phyloP scores from a whole-genome alignment of 2,888 invertebrate species.

The Phrixothrix hirtus region DNA sequence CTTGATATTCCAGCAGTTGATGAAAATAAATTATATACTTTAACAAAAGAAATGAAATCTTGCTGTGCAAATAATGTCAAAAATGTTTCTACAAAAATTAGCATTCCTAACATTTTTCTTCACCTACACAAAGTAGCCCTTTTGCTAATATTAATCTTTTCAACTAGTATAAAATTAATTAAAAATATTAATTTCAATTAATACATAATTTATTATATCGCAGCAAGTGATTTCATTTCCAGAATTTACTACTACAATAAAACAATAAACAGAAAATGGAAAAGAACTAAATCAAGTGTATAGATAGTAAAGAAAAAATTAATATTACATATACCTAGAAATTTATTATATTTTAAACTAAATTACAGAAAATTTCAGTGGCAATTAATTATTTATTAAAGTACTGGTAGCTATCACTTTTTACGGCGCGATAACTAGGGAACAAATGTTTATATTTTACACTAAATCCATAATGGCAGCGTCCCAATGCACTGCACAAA shows the following conservation, averaged over 20 bases:
- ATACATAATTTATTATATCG: no score
- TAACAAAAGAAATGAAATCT: slow-evolving; percentile 13
- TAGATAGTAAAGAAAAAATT: slow-evolving; percentile 33
- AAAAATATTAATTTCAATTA: no score
- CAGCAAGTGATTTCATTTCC: slow-evolving; percentile 18
- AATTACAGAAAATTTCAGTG: slow-evolving; percentile 48
- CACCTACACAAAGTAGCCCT: no score
- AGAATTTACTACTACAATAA: slow-evolving; percentile 3
- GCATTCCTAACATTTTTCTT: no score
- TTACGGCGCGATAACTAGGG: slow-evolving; percentile 35
- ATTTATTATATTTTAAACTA: slow-evolving; percentile 45
- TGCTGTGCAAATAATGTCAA: slow-evolving; percentile 1
- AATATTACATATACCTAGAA: slow-evolving; percentile 41
- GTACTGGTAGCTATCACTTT: slow-evolving; percentile 43
- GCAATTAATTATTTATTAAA: slow-evolving; percentile 47
- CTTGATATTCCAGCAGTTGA: neutral
- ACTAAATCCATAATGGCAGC: slow-evolving; percentile 29
- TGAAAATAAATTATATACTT: neutral
- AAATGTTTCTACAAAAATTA: no score
- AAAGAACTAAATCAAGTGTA: slow-evolving; percentile 13
- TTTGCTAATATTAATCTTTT: no score
- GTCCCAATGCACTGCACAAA: slow-evolving; percentile 30
- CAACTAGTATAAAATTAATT: no score
- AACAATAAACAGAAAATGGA: slow-evolving; percentile 6
- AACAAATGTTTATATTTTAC: slow-evolving; percentile 31